These are phyloP conservation scores for Flexamia atlantica DNA, from an alignment of 2,888 invertebrate genomes.

Conservation along the genomic window DNA sequence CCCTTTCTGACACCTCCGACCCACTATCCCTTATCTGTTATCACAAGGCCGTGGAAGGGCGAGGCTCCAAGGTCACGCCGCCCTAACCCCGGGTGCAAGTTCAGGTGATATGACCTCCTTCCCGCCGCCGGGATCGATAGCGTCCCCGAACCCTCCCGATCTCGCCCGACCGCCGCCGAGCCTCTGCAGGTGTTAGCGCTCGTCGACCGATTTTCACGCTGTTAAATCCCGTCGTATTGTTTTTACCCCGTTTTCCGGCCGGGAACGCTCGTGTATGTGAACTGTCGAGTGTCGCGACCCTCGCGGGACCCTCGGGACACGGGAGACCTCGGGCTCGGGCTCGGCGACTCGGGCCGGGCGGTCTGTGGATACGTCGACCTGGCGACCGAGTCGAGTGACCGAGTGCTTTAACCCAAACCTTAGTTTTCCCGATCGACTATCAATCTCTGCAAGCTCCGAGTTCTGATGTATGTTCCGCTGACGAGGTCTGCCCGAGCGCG, in stretches of 20 bases:
- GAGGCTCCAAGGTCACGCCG: slow-evolving; percentile 17
- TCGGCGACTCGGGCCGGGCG: slow-evolving; percentile 24
- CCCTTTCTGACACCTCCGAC: not conserved
- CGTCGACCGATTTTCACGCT: slow-evolving; percentile 57
- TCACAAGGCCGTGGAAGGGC: slow-evolving; percentile 20
- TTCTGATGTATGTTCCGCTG: not conserved
- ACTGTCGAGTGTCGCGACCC: not conserved
- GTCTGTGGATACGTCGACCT: too few relatives aligned
- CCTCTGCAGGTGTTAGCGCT: slow-evolving; percentile 59
- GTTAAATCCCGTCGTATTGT: slow-evolving; percentile 54
- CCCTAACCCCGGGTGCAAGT: slow-evolving; percentile 56
- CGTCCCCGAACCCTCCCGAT: slow-evolving; percentile 39
- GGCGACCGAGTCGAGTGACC: not conserved
- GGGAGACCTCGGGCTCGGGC: not conserved
- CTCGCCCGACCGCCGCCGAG: slow-evolving; percentile 44
- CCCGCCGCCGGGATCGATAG: slow-evolving; percentile 40
- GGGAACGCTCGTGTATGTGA: slow-evolving; percentile 20
- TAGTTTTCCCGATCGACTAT: not conserved
- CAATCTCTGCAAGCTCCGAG: not conserved
- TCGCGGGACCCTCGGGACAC: not conserved
- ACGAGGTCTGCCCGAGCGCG: not conserved
- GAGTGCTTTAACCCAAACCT: not conserved
- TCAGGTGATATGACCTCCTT: slow-evolving; percentile 58
- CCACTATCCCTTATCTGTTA: not conserved
- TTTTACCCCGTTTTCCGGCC: slow-evolving; percentile 39